Conservation (phyloP, 37 sponge, comb jelly and placozoan species). For the Mnemiopsis leidyi region DNA sequence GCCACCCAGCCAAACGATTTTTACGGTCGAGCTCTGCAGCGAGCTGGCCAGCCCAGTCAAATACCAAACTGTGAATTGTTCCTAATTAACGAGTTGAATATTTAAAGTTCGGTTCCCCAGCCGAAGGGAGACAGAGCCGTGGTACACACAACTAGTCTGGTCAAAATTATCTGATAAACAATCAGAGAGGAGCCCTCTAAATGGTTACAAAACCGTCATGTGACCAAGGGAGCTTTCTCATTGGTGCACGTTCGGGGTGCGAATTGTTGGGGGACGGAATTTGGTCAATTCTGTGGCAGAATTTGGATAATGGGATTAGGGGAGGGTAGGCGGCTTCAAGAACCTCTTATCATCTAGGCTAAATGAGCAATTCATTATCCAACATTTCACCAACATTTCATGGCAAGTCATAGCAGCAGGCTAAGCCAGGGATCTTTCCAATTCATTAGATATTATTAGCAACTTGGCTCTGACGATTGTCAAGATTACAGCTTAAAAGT, state of each 20-base stretch:
- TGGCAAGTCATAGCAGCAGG: background rate
- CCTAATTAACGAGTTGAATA: background rate
- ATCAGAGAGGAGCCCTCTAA: background rate
- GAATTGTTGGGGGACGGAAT: slow-evolving; percentile 24
- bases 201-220: background rate
- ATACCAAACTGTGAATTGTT: slow-evolving; percentile 33
- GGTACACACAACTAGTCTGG: background rate
- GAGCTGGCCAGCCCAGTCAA: background rate
- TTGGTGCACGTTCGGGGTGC: background rate
- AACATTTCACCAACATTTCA: background rate
- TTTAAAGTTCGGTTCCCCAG: background rate
- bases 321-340: slow-evolving; percentile 28
- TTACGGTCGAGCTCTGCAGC: background rate
- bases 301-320: slow-evolving; percentile 2
- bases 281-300: slow-evolving; percentile 39
- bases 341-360: background rate
- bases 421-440: background rate
- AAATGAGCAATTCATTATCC: slow-evolving; percentile 38
- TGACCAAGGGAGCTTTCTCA: background rate
- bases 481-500: background rate
- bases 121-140: background rate
- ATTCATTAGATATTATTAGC: background rate
- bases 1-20: background rate
- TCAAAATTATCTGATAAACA: slow-evolving; percentile 49
- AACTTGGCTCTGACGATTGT: background rate